These are phyloP conservation scores for Meteorus sp. DNA, from an alignment of 1,140 invertebrate genomes.

Conservation along the genomic window DNA sequence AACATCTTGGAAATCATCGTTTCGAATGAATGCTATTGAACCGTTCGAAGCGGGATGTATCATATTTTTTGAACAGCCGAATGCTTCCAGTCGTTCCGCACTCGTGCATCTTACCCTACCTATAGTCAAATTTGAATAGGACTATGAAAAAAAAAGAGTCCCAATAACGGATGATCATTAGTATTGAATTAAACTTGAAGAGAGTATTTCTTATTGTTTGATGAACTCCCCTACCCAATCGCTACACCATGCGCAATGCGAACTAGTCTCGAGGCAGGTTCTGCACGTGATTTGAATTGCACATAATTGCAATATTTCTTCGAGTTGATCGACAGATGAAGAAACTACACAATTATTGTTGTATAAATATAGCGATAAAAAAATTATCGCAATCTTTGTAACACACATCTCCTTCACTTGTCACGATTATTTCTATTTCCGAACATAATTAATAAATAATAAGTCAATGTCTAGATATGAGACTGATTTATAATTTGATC, in stretches of 20 bases:
- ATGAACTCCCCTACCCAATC: slow-evolving; percentile 20
- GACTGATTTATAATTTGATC: too few species aligned
- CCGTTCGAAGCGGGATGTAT: slow-evolving; percentile 25
- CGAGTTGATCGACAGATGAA: slow-evolving; percentile 2
- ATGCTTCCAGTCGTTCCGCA: slow-evolving; percentile 28
- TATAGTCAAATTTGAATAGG: slow-evolving; percentile 35
- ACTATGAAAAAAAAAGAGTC: slow-evolving; percentile 46
- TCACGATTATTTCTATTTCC: neutral
- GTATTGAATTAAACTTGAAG: too few species aligned
- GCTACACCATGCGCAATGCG: slow-evolving; percentile 26
- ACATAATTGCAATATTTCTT: slow-evolving; percentile 17
- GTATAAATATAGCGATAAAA: too few species aligned
- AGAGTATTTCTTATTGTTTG: neutral
- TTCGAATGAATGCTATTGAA: slow-evolving; percentile 29
- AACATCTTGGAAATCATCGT: slow-evolving; percentile 52
- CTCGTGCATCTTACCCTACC: slow-evolving; percentile 39
- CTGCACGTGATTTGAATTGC: slow-evolving; percentile 27
- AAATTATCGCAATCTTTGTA: neutral
- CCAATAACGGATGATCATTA: too few species aligned
- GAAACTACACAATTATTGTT: neutral
- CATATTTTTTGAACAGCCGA: slow-evolving; percentile 32
- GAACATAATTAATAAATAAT: slow-evolving; percentile 3
- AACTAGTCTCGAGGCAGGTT: slow-evolving; percentile 25
- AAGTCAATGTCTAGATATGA: too few species aligned
- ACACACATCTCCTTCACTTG: neutral